Base-by-base conservation (phyloP, 2,113 vertebrate genomes). In the Stegastes partitus region DNA sequence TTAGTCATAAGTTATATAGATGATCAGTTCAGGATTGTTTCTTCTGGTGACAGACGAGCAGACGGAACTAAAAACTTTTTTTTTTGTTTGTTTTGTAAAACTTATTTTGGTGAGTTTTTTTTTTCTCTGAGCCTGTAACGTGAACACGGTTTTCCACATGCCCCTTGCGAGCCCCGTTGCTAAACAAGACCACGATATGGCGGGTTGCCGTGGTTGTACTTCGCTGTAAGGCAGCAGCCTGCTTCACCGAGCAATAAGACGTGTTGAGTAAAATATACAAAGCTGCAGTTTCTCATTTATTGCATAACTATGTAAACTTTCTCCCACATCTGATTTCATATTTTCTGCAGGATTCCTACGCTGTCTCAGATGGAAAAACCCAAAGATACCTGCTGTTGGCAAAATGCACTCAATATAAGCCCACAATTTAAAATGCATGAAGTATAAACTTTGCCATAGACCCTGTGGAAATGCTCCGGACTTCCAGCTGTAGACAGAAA, bases 1-100 rank as follows among this genome's bases (percentile, higher is more conserved):
- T 53, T 54, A n/a, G 21, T 21, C 37, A 65, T 45, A 62, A 65
- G 25, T 68, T 74, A 18, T 63, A 18, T 55, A 44, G 42, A n/a
- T 39, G 2, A 64, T 57, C 50, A 31, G 49, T 54, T 55, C 21
- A 15, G 23, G n/a, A n/a, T n/a, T n/a, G n/a, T n/a, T n/a, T n/a
- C n/a, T 16, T 1, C 4, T 45, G 44, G 44, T 45, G 16, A 45
- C 31, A 34, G 31, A 34, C 5, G 5, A 14, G 3, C 39, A 42
- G 5, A 11, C 7, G 22, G 0, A 11, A 8, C 21, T 2, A 15
- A 15, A 37, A 15, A 45, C 19, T 45, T 22, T 37, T 44, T 9
- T 12, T 25, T 53, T 8, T 42, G n/a, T n/a, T 58, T 49, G 16
- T 53, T 26, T 63, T 51, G 42, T 50, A 18, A 51, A 53, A 22